Conservation (phyloP, 2,888 invertebrate species). For the Lucinisca nassula region DNA sequence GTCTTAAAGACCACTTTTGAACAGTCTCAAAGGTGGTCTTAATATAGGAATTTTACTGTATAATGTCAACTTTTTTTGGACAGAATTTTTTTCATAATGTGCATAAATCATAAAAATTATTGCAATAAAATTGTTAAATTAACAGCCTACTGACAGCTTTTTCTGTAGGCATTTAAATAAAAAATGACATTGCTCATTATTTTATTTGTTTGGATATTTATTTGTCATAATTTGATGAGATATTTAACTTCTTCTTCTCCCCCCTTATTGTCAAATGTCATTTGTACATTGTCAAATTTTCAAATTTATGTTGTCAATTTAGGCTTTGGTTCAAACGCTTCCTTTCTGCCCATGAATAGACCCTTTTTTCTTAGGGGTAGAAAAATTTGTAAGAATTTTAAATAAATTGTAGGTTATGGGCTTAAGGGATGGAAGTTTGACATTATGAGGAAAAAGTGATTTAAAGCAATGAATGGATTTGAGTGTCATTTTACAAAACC, state of each 20-base stretch:
- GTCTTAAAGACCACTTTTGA: no score
- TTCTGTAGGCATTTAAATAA: background rate
- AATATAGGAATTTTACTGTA: no score
- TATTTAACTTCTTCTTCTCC: background rate
- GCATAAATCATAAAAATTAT: background rate
- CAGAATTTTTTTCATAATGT: background rate
- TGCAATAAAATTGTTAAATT: background rate
- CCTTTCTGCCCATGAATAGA: background rate
- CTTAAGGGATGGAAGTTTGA: constrained; percentile 14
- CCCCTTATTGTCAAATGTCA: background rate
- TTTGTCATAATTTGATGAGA: background rate
- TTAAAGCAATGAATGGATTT: background rate
- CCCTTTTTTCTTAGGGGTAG: background rate
- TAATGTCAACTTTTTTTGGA: background rate
- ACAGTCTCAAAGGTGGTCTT: no score
- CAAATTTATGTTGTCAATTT: constrained; percentile 16
- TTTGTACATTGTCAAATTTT: constrained; percentile 3
- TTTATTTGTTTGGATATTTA: background rate
- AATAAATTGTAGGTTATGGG: constrained; percentile 15
- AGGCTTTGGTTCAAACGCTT: background rate
- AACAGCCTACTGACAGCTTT: background rate
- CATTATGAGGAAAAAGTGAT: constrained; percentile 24
- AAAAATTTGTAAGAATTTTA: constrained; percentile 15
- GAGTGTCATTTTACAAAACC: constrained; percentile 1
- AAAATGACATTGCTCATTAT: background rate